Evolutionary conservation across 1,140 invertebrate genomes (phyloP).

Genomic region (Epicauta chinensis): DNA sequence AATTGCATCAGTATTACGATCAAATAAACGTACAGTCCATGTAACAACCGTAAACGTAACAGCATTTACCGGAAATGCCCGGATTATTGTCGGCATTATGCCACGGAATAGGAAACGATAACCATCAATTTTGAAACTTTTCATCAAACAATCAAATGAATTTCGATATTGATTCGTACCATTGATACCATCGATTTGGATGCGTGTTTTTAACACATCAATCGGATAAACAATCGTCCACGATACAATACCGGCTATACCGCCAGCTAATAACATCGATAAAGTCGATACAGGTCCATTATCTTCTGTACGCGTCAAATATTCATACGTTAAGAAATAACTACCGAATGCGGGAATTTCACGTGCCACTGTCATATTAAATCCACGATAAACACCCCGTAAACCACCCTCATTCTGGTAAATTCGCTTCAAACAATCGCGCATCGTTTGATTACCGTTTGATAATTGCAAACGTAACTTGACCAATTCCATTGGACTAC

Average conservation of each 20-base stretch:
- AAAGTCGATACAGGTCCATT: constrained; percentile 46
- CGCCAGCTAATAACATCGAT: constrained; percentile 69
- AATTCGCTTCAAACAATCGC: constrained; percentile 61
- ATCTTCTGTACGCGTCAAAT: constrained; percentile 47
- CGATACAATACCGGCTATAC: constrained; percentile 63
- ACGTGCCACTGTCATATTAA: constrained; percentile 64
- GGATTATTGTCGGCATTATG: constrained; percentile 65
- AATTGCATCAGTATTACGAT: constrained; percentile 4
- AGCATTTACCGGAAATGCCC: constrained; percentile 90
- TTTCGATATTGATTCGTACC: constrained; percentile 53
- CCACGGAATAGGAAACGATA: constrained; percentile 61
- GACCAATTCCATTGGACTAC: constrained; percentile 78
- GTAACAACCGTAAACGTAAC: constrained; percentile 82
- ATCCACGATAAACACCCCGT: constrained; percentile 66
- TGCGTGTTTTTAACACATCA: constrained; percentile 82
- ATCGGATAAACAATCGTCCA: constrained; percentile 84
- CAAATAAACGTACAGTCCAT: constrained; percentile 54
- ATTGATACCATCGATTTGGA: constrained; percentile 68
- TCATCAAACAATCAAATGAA: constrained; percentile 62
- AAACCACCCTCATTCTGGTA: constrained; percentile 53
- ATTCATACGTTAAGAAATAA: constrained; percentile 73
- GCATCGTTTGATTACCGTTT: constrained; percentile 46
- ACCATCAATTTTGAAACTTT: constrained; percentile 65
- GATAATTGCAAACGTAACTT: constrained; percentile 75
- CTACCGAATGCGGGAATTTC: constrained; percentile 67